Evolutionary conservation across 2,888 invertebrate species (phyloP).

Genomic region (Andricus quercusramuli): DNA sequence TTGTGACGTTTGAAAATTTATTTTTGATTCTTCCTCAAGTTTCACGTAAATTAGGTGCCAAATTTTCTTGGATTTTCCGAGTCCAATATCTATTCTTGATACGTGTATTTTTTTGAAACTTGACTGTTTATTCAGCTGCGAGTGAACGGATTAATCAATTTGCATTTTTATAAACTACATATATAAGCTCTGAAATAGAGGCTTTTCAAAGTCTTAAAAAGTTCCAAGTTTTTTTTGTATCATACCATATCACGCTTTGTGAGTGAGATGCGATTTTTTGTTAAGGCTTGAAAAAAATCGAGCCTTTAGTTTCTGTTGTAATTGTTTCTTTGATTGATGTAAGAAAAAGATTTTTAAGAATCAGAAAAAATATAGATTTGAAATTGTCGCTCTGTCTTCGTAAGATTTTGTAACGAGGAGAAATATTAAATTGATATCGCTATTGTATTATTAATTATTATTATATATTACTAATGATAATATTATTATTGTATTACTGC

Average conservation of each 20-base stretch:
- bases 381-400: constrained; percentile 18
- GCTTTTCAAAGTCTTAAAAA: not conserved
- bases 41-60: not conserved
- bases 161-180: constrained; percentile 10
- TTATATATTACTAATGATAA: constrained; percentile 65
- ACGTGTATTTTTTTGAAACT: constrained; percentile 24
- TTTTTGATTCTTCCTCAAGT: not conserved
- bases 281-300: constrained; percentile 9
- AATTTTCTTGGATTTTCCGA: not conserved
- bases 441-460: constrained; percentile 70
- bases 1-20: not conserved
- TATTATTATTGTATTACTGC: constrained; percentile 66
- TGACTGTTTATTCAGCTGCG: constrained; percentile 15
- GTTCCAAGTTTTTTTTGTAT: not conserved
- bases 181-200: not conserved
- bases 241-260: not conserved
- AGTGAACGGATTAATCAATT: constrained; percentile 10
- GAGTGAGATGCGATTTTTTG: not conserved
- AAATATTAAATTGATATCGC: constrained; percentile 18
- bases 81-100: not conserved
- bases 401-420: constrained; percentile 17
- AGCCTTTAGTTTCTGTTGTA: constrained; percentile 5
- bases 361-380: not conserved
- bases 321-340: not conserved
- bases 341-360: not conserved